Evolutionary conservation across 2,888 invertebrate species (phyloP).

Genomic region (Drosophila subquinaria): DNA sequence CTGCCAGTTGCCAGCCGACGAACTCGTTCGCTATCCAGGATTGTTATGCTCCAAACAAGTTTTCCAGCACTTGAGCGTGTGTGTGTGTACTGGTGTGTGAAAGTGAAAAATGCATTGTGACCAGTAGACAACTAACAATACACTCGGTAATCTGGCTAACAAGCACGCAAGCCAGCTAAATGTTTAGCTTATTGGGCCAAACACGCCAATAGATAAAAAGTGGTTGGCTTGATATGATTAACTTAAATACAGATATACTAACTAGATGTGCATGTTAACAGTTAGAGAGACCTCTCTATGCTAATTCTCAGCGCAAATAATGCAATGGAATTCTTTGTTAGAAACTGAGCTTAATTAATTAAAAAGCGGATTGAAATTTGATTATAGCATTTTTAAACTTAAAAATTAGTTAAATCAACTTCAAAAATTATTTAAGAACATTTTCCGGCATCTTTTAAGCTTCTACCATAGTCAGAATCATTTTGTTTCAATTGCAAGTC

Average conservation of each 20-base stretch:
- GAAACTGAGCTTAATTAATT: background rate
- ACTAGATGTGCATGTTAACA: background rate
- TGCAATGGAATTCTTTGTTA: background rate
- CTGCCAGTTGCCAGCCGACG: constrained; percentile 34
- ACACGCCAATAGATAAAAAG: constrained; percentile 11
- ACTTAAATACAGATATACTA: background rate
- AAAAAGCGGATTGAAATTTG: no score
- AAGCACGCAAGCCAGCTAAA: constrained; percentile 43
- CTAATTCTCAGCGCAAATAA: background rate
- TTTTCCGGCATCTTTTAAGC: background rate
- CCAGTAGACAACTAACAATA: constrained; percentile 44
- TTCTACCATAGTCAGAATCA: background rate
- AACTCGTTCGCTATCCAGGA: constrained; percentile 54
- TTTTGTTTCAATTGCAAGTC: background rate
- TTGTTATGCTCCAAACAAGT: constrained; percentile 48
- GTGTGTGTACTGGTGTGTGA: constrained; percentile 49
- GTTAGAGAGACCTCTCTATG: background rate
- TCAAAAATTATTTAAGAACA: no score
- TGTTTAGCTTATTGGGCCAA: constrained; percentile 47
- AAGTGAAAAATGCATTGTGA: constrained; percentile 62
- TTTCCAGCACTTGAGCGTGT: constrained; percentile 31
- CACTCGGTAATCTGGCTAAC: constrained; percentile 23
- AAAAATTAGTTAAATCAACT: no score
- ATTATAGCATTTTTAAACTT: no score
- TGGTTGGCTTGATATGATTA: no score